phyloP scores from a whole-genome alignment of 2,797 vertebrate genomes.

The Antennarius maculatus region DNA sequence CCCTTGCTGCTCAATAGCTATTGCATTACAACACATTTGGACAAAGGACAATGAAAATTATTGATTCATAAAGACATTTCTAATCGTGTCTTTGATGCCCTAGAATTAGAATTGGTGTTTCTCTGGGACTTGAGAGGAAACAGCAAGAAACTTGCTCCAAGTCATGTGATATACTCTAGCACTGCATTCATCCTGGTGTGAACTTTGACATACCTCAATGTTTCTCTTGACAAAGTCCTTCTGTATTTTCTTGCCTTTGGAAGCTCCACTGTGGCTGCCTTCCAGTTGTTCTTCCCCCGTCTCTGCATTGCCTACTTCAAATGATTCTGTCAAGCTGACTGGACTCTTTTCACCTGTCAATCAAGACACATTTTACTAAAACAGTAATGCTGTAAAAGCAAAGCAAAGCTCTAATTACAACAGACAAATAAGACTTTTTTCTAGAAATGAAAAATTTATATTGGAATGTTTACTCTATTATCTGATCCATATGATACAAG shows the following conservation, averaged over 20 bases:
- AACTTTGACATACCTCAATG: conserved; percentile 89
- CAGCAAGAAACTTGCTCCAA: conserved; percentile 24
- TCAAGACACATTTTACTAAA: conserved; percentile 28
- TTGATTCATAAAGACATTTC: conserved; percentile 8
- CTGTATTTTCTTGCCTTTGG: conserved; percentile 74
- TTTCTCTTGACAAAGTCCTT: conserved; percentile 91
- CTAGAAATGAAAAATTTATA: neutral
- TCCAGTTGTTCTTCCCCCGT: conserved; percentile 49
- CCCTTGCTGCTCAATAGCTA: conserved; percentile 85
- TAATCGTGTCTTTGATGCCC: conserved; percentile 17
- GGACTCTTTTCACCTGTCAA: conserved; percentile 54
- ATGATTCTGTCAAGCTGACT: conserved; percentile 27
- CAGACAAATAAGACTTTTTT: conserved; percentile 9
- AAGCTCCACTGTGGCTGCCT: conserved; percentile 48
- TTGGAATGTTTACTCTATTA: conserved; percentile 7
- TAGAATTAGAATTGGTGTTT: conserved; percentile 2
- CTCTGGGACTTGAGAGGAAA: conserved; percentile 40
- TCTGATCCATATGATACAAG: neutral
- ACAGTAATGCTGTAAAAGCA: conserved; percentile 23
- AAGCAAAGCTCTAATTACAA: conserved; percentile 13
- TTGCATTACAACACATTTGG: conserved; percentile 54
- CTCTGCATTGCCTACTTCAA: conserved; percentile 48
- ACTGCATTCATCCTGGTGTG: conserved; percentile 48
- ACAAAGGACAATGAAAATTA: conserved; percentile 20
- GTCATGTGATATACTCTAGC: conserved; percentile 45